A percentile compares a stretch with the other conserved stretches of the same genome.
Conservation (phyloP, 1,140 invertebrate genomes). For the Sarcophaga bullata region DNA sequence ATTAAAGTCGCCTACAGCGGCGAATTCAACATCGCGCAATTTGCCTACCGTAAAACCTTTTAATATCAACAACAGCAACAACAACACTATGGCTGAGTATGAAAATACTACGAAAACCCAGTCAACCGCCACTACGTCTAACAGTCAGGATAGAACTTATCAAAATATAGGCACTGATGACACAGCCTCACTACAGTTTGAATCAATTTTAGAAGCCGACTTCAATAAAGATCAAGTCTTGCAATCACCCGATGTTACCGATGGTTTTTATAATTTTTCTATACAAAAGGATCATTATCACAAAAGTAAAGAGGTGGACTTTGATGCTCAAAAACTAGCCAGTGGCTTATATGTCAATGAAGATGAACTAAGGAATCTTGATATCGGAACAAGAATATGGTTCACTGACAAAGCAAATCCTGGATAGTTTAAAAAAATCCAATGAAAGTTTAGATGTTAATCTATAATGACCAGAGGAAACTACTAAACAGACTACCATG, state of each 20-base stretch:
- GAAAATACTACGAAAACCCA: constrained; percentile 29
- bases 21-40: constrained; percentile 44
- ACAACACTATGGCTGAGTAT: background rate
- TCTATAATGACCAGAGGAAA: background rate
- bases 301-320: constrained; percentile 57
- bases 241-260: constrained; percentile 61
- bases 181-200: constrained; percentile 62
- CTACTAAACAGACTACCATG: background rate
- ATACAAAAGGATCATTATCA: constrained; percentile 64
- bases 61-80: constrained; percentile 29
- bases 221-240: constrained; percentile 53
- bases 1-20: constrained; percentile 49
- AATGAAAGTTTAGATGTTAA: constrained; percentile 35
- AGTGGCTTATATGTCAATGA: constrained; percentile 59
- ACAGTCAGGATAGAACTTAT: constrained; percentile 50
- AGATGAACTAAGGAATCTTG: constrained; percentile 60
- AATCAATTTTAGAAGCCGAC: constrained; percentile 61
- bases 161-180: constrained; percentile 53
- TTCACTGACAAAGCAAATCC: constrained; percentile 29
- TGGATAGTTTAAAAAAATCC: constrained; percentile 28
- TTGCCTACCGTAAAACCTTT: constrained; percentile 26
- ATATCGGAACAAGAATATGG: constrained; percentile 52
- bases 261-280: constrained; percentile 63
- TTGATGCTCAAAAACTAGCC: constrained; percentile 52
- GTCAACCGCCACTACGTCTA: background rate